Conservation (phyloP, 2,797 vertebrate genomes). For the Enteromius fasciolatus region DNA sequence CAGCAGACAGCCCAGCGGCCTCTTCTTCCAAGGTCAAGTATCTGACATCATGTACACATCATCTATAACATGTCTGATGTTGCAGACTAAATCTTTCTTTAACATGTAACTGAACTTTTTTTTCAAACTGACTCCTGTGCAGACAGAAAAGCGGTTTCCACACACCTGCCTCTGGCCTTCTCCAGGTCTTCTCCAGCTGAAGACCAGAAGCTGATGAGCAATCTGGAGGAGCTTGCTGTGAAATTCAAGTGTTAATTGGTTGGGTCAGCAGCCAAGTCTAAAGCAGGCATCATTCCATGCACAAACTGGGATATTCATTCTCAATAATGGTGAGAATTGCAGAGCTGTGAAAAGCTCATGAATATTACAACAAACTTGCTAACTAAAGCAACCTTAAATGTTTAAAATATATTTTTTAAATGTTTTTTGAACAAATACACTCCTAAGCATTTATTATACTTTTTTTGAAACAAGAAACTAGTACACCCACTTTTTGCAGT, state of each 20-base stretch:
- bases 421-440: conserved; percentile 7
- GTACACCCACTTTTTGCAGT: not conserved
- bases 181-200: conserved; percentile 73
- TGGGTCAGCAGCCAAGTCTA: not conserved
- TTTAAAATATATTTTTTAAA: too few relatives aligned
- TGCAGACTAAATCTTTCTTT: not conserved
- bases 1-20: conserved; percentile 72
- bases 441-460: not conserved
- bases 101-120: not conserved
- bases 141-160: conserved; percentile 81
- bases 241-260: conserved; percentile 75
- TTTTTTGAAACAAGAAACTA: not conserved
- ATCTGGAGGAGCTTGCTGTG: conserved; percentile 74
- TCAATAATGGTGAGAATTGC: conserved; percentile 12
- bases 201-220: conserved; percentile 74
- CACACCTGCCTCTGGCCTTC: conserved; percentile 80
- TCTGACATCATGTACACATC: not conserved
- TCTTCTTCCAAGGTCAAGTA: conserved; percentile 82
- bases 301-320: not conserved
- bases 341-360: not conserved
- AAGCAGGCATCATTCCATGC: not conserved
- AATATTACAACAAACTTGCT: not conserved
- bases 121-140: conserved; percentile 5
- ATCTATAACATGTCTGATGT: too few relatives aligned
- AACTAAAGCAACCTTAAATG: not conserved